These are phyloP conservation scores for Priapulus caudatus DNA, from an alignment of 2,888 invertebrate genomes.

Conservation along the genomic window DNA sequence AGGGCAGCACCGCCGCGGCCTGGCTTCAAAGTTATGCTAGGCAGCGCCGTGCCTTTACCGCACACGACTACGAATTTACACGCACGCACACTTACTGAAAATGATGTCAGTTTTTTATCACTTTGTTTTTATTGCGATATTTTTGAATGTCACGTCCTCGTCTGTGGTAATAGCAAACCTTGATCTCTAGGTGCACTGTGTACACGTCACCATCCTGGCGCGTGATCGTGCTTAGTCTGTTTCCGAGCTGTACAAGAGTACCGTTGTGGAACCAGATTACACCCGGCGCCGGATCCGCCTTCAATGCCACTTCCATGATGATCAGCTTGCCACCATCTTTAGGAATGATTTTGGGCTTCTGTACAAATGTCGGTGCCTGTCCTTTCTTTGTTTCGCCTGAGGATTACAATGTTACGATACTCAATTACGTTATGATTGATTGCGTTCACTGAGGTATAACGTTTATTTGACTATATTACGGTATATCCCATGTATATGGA, in stretches of 20 bases:
- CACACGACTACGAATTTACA: too few species aligned
- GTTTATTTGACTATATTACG: too few species aligned
- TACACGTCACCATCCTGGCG: neutral
- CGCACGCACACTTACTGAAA: too few species aligned
- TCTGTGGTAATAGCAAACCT: too few species aligned
- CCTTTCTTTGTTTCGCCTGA: constrained; percentile 18
- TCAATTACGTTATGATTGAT: neutral
- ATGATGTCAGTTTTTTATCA: too few species aligned
- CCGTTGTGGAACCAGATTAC: neutral
- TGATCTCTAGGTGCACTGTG: neutral
- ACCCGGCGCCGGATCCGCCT: neutral
- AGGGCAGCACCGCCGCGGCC: neutral
- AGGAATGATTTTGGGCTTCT: constrained; percentile 97
- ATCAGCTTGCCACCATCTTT: constrained; percentile 93
- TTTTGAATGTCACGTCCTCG: too few species aligned
- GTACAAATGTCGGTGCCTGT: constrained; percentile 78
- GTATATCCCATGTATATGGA: too few species aligned
- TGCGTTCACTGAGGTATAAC: too few species aligned
- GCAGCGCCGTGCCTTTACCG: neutral
- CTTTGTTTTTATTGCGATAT: too few species aligned
- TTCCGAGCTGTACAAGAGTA: neutral
- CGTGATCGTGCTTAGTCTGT: neutral
- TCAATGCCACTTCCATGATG: constrained; percentile 57
- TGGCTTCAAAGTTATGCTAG: neutral
- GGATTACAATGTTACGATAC: neutral